Evolutionary conservation across 2,113 vertebrate species (phyloP), one percentile per base, ranked within the genome.

Genomic region (Lasiurus borealis): DNA sequence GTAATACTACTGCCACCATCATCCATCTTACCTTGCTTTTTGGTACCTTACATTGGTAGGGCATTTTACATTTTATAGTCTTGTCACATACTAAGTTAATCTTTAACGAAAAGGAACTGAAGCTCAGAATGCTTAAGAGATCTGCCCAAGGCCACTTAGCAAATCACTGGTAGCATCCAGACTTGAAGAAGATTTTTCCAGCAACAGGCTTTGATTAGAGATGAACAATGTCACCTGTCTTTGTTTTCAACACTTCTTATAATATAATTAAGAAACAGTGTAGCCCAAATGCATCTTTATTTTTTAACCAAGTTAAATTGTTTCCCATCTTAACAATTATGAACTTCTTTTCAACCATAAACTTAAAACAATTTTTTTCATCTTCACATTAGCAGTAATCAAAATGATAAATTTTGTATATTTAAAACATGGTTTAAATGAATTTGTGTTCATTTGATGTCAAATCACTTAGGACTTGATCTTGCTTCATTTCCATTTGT

Each of bases 401-500:
- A 85, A 44, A 90, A 29, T 84, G 69, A 54, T 91, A 87, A 76
- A 72, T 64, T 90, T 94, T 93, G 9, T 46, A 1, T 96, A 31
- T 82, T 88, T 90, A 92, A 94, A 92, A n/a, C 50, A 91, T 36
- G 34, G 34, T 3, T 68, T 2, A 94, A 48, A 15, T 89, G 48
- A 94, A 72, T 84, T 57, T 62, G 40, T 27, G 10, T 73, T 85
- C 29, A 66, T 62, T 92, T 83, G 62, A 27, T 80, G 68, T 82
- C 29, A 91, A 59, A 23, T 92, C 68, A 71, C 27, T 88, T 92
- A 81, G 48, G 36, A 85, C 16, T 73, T 82, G 25, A 76, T 90
- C 77, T 84, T 71, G 76, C 21, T 90, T 84, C 14, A 64, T 93
- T 97, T 14, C 44, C 31, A 88, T 57, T 92, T 95, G 29, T 11